phyloP scores from a whole-genome alignment of 1,140 invertebrate species.

The Drusus annulatus region DNA sequence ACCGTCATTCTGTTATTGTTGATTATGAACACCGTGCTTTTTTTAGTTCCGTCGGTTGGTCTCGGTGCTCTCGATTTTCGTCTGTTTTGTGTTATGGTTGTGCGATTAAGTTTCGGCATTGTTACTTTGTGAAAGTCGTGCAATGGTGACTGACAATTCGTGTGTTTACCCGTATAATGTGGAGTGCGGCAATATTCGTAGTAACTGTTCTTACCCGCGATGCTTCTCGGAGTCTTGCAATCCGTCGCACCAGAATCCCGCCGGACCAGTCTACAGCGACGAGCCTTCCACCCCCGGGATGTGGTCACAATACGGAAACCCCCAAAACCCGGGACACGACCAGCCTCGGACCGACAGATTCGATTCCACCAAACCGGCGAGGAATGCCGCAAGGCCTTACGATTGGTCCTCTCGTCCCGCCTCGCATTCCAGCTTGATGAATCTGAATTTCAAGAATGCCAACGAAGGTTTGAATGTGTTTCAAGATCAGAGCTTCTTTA shows the following conservation, averaged over 20 bases:
- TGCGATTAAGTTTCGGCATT: no score
- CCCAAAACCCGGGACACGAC: not conserved
- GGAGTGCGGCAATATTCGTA: not conserved
- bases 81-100: no score
- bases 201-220: not conserved
- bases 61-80: not conserved
- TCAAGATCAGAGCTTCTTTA: conserved; percentile 14
- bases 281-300: not conserved
- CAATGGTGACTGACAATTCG: conserved; percentile 36
- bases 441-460: conserved; percentile 38
- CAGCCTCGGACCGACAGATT: not conserved
- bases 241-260: not conserved
- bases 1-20: not conserved
- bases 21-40: not conserved
- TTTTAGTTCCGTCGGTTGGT: not conserved
- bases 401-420: not conserved
- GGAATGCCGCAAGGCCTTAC: not conserved
- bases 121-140: not conserved
- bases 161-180: not conserved
- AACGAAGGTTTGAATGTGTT: conserved; percentile 38
- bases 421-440: not conserved
- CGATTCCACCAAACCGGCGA: not conserved
- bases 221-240: conserved; percentile 19
- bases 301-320: not conserved
- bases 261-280: not conserved